Base-by-base conservation (phyloP, 2,888 invertebrate genomes). In the Limnephilus auricula region DNA sequence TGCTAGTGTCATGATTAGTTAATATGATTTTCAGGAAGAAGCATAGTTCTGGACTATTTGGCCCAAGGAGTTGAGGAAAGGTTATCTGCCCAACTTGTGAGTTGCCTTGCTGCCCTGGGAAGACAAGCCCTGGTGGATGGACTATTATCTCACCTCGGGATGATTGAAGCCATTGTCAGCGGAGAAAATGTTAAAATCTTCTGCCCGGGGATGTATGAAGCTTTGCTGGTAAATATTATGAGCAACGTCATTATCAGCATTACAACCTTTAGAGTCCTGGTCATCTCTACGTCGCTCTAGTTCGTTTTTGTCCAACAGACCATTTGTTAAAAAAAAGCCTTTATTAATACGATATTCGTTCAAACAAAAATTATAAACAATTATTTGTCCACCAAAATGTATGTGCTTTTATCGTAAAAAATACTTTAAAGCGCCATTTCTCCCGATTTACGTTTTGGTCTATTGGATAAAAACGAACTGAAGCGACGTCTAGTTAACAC, bases 11-110 rank as follows among this genome's bases (percentile, higher is more conserved):
- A 40, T 40, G 10, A 40, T 12, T 40, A 40, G 40, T 82, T 15
- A 25, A 18, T 82, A 32, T 82, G 25, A 1, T 25, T 84, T 94
- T 90, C 93, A 96, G 96, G 96, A 65, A 95, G 95, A 94, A 95
- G 95, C 65, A 95, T 96, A 84, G 94, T 96, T 1, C 95, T 95
- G 94, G 96, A 96, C 92, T 96, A 96, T 93, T 93, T 96, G 32
- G 95, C 96, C 0, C 95, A 96, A 94, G 95, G 95, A 80, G 95
- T 95, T 0, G 94, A 95, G 93, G 95, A 96, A 92, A 95, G 96
- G 0, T 94, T 96, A 9, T 95, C 95, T 0, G 95, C 95, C 90
- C 95, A 95, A 0, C 95, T 96, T 95, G 94, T 96, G 89, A 94
- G 94, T 31, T 96, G 96, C 91, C 94, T 96, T 89, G 94, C 94